Base-by-base conservation (phyloP, 1,140 invertebrate species). In the Alviniconcha marisindica region DNA sequence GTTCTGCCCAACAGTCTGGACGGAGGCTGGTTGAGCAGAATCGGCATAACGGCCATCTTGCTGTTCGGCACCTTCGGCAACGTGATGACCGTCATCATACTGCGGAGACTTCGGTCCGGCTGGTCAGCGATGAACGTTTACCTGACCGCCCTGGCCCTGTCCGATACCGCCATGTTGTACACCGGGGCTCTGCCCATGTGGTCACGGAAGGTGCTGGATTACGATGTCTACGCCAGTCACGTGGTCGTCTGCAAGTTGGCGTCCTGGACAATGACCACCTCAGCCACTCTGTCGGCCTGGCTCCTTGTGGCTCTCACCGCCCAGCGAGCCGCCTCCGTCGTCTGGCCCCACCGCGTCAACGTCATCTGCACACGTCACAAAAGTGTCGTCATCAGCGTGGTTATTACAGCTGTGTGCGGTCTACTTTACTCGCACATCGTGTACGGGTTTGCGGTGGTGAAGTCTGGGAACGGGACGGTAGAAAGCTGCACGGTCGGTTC, bases 41-140 rank as follows among this genome's bases (percentile, higher is more conserved):
- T 38, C 28, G 18, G 12, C 42, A 14, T 18, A 0, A 42, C 51
- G 0, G 3, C 51, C 36, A 42, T 79, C 77, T 2, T 79, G 28
- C 24, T 85, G 1, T 31, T 87, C 24, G 87, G 87, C 21, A 54
- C 85, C n/a, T 44, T 83, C 38, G 87, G 85, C 10, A 89, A 87
- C 81, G 66, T 83, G 24, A 56, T 88, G 51, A 85, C 85, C 44
- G 71, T 88, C 33, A 48, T 86, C 1, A 82, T 89, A 3, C 60
- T 87, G 12, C 79, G 42, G 5, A 77, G 84, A 48, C 79, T 83
- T 21, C n/a, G 48, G 18, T 85, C 83, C 31, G 81, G 80, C 18
- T 48, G 76, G 1, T 84, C 83, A 21, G 83, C 87, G 15, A 84
- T 85, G 1, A 76, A 86, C 31, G 79, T 82, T 14, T 89, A 85